Evolutionary conservation across 2,113 vertebrate genomes (phyloP), one percentile per base, ranked within the genome.

Genomic region (Euleptes europaea): DNA sequence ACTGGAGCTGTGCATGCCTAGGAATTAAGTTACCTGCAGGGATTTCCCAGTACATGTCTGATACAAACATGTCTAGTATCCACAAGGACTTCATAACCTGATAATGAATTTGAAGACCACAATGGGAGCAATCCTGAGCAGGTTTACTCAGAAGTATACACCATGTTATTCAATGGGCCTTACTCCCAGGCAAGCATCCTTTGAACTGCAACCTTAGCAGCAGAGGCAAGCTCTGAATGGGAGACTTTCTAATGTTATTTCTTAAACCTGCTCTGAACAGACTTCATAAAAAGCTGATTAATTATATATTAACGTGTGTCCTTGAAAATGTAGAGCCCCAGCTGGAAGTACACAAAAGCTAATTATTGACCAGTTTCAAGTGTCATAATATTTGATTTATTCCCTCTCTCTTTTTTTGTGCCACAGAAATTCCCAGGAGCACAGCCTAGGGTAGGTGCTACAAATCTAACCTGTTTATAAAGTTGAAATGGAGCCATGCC

Each of bases 231-330:
- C 5, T 57, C 54, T 57, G 5, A 57, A 21, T 57, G 54, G 54
- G 54, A 57, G 54, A 23, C 4, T 19, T 82, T 57, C 15, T 35
- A 7, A 70, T 47, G 4, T 38, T 5, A 40, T 57, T 31, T 35
- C 75, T 71, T 44, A 8, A 42, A 21, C 57, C 65, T 33, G 35
- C 49, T 23, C 35, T 57, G 21, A 70, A 70, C 35, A 57, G 26
- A 44, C 40, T 42, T 42, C 33, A 13, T 74, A 14, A 5, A 77
- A 40, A 54, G 21, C 15, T 14, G 23, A 28, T 60, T 93, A 82
- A 94, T 95, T 91, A 94, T 88, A 94, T 93, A 95, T 94, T 94
- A 94, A 95, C 91, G 81, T 3, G 0, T 87, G 88, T 88, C 92
- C 90, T 94, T 94, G 90, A 83, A 69, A 90, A 44, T 87, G 82